Conservation (phyloP, 2,797 vertebrate genomes). For the Alcedo quadribrachys region DNA sequence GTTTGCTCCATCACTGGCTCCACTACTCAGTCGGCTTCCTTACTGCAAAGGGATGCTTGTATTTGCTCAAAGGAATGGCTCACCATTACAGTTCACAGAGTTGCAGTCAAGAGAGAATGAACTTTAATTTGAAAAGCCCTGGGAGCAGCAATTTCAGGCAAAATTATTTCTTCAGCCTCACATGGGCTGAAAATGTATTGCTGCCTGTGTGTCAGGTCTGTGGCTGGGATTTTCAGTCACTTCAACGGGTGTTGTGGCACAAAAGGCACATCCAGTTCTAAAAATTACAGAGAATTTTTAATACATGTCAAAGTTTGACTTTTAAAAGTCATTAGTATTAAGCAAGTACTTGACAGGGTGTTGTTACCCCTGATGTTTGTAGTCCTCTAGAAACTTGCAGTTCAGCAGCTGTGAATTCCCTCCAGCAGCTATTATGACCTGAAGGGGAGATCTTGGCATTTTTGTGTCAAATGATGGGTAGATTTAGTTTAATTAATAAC, state of each 20-base stretch:
- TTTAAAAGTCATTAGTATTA: neutral
- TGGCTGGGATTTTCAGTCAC: accelerated
- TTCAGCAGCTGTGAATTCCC: neutral
- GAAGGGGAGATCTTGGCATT: slow-evolving; percentile 17
- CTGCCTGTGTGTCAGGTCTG: neutral
- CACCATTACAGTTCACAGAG: neutral
- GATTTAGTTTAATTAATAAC: slow-evolving; percentile 45
- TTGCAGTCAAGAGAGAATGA: neutral
- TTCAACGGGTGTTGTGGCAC: neutral
- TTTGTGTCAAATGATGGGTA: neutral
- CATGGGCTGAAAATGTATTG: accelerated
- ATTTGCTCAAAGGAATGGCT: neutral
- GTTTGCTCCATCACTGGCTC: neutral
- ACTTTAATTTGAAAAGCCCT: neutral
- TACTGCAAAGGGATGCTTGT: neutral
- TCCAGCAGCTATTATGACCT: neutral
- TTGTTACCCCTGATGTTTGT: neutral
- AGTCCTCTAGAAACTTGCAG: neutral
- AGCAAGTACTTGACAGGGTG: neutral
- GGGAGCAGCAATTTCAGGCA: neutral
- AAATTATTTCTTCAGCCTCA: neutral
- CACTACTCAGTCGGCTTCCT: neutral
- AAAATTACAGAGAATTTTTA: neutral
- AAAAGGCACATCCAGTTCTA: neutral
- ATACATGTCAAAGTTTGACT: neutral